A percentile compares a stretch with the other conserved stretches of the same genome.
Evolutionary conservation across 2,797 vertebrate species (phyloP).

Genomic region (Danio kyathit): DNA sequence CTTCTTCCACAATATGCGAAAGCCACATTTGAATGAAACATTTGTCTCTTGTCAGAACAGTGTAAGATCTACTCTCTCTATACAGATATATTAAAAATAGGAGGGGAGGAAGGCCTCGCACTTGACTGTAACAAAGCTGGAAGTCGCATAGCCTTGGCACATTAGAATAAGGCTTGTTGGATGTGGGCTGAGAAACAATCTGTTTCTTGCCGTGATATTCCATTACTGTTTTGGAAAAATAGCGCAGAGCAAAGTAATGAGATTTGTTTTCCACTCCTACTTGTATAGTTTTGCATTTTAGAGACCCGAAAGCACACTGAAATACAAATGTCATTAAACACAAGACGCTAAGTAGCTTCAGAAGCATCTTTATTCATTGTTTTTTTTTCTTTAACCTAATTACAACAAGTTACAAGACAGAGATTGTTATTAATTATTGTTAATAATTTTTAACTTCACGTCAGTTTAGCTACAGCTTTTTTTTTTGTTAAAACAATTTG

Average conservation of each 20-base stretch:
- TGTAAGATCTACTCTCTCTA: slow-evolving; percentile 82
- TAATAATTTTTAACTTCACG: background rate
- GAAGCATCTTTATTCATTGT: slow-evolving; percentile 24
- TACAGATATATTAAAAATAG: slow-evolving; percentile 70
- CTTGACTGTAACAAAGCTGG: slow-evolving; percentile 77
- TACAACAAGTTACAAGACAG: background rate
- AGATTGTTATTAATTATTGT: too few species aligned
- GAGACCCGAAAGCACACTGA: slow-evolving; percentile 55
- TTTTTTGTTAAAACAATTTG: background rate
- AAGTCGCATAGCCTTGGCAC: slow-evolving; percentile 71
- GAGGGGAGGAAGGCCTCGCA: slow-evolving; percentile 58
- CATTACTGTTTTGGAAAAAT: slow-evolving; percentile 73
- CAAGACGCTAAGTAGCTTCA: background rate
- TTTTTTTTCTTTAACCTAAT: background rate
- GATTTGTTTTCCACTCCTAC: slow-evolving; percentile 66
- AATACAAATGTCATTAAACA: slow-evolving; percentile 46
- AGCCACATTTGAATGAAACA: slow-evolving; percentile 99
- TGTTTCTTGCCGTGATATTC: slow-evolving; percentile 69
- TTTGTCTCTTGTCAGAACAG: slow-evolving; percentile 97
- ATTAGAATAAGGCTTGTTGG: slow-evolving; percentile 77
- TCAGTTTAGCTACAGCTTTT: background rate
- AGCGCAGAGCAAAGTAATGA: slow-evolving; percentile 71
- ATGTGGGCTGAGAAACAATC: slow-evolving; percentile 74
- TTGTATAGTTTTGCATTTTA: slow-evolving; percentile 59
- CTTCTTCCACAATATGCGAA: slow-evolving; percentile 94